Percentiles rank a stretch among this genome's conserved stretches.
These are phyloP conservation scores for Lithophane ornitopus DNA, from an alignment of 2,888 invertebrate genomes.

Conservation along the genomic window DNA sequence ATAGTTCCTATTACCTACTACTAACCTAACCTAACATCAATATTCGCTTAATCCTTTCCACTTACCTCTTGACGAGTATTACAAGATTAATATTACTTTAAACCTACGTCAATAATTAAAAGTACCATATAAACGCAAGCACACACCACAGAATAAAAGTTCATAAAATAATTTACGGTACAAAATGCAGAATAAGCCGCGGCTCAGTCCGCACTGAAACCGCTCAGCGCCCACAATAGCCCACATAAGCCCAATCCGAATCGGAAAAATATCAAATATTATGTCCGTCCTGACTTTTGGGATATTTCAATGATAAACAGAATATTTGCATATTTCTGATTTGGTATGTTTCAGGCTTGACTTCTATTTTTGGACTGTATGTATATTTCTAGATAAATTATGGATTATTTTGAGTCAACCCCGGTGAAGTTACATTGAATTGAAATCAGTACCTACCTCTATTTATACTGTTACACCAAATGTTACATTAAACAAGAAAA, in stretches of 20 bases:
- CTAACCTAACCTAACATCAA: too few species aligned
- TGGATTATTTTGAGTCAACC: neutral
- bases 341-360: conserved; percentile 15
- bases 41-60: too few species aligned
- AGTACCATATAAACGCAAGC: neutral
- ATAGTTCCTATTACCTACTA: too few species aligned
- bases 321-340: conserved; percentile 50
- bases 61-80: too few species aligned
- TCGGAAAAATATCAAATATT: conserved; percentile 57
- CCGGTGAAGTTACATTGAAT: neutral
- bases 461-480: neutral
- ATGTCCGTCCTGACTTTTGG: conserved; percentile 31
- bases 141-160: neutral
- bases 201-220: conserved; percentile 13
- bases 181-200: conserved; percentile 23
- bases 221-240: conserved; percentile 19
- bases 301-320: conserved; percentile 52
- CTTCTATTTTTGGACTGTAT: conserved; percentile 3
- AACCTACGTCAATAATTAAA: neutral
- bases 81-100: too few species aligned
- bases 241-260: conserved; percentile 44
- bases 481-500: neutral
- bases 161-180: conserved; percentile 13
- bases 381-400: neutral
- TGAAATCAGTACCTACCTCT: neutral